phyloP scores from a whole-genome alignment of 2,797 vertebrate species.

The Natrix natrix region DNA sequence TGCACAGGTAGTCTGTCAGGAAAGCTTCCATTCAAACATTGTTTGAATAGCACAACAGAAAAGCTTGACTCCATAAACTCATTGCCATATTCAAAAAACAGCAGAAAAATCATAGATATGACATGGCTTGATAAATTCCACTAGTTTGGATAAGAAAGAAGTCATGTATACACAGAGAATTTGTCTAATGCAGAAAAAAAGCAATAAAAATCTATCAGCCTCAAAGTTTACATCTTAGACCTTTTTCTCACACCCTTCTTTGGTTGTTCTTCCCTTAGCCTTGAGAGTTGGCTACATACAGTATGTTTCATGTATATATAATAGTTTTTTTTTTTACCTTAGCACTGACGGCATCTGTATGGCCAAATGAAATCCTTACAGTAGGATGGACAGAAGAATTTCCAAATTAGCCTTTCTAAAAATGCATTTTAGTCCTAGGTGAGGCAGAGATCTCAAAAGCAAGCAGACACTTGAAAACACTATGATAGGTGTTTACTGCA shows the following conservation, averaged over 20 bases:
- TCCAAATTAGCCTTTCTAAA: constrained; percentile 23
- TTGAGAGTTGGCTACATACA: neutral
- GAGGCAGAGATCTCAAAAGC: neutral
- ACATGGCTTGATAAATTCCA: neutral
- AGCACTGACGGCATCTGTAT: neutral
- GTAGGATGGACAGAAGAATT: neutral
- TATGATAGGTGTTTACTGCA: neutral
- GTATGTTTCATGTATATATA: neutral
- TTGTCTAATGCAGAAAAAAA: neutral
- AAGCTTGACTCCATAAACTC: neutral
- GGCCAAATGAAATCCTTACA: neutral
- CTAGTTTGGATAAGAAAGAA: neutral
- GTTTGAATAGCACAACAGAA: neutral
- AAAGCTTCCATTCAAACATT: neutral
- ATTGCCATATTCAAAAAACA: neutral
- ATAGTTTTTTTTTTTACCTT: neutral
- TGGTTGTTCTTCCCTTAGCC: neutral
- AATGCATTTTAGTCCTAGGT: neutral
- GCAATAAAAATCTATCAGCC: neutral
- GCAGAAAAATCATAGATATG: neutral
- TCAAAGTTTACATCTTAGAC: neutral
- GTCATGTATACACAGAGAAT: neutral
- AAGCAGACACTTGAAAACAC: constrained; percentile 12
- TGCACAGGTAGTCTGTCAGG: neutral
- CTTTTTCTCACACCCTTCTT: neutral